Conservation (phyloP, 2,888 invertebrate genomes). For the Diploptera punctata region DNA sequence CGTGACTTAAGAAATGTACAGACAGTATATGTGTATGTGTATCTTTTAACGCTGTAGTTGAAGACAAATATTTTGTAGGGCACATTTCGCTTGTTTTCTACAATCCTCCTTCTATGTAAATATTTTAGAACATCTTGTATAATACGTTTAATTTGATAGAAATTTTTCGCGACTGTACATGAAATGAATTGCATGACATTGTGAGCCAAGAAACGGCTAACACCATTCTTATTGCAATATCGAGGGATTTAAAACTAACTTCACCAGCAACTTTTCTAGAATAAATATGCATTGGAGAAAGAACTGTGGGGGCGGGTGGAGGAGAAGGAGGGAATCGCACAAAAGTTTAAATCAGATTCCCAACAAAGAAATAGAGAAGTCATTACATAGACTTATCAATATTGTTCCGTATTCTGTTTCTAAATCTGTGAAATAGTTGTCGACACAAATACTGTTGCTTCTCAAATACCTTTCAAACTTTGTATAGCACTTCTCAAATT, state of each 20-base stretch:
- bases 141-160: too few relatives aligned
- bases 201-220: background rate
- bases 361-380: slow-evolving; percentile 12
- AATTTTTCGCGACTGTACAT: too few relatives aligned
- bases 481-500: background rate
- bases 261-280: background rate
- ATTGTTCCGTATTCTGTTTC: background rate
- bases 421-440: background rate
- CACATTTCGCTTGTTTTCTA: too few relatives aligned
- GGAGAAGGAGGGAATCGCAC: background rate
- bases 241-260: background rate
- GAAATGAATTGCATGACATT: too few relatives aligned
- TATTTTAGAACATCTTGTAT: too few relatives aligned
- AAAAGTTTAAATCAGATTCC: slow-evolving; percentile 14
- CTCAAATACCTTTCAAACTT: background rate
- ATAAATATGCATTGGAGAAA: slow-evolving; percentile 1
- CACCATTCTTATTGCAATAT: background rate
- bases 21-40: too few relatives aligned
- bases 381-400: slow-evolving; percentile 12
- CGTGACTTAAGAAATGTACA: too few relatives aligned
- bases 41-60: too few relatives aligned
- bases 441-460: background rate
- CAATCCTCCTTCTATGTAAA: too few relatives aligned
- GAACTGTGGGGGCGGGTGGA: background rate
- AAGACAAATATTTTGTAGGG: too few relatives aligned